Conservation (phyloP, 2,888 invertebrate species). For the Brachyopa scutellaris region DNA sequence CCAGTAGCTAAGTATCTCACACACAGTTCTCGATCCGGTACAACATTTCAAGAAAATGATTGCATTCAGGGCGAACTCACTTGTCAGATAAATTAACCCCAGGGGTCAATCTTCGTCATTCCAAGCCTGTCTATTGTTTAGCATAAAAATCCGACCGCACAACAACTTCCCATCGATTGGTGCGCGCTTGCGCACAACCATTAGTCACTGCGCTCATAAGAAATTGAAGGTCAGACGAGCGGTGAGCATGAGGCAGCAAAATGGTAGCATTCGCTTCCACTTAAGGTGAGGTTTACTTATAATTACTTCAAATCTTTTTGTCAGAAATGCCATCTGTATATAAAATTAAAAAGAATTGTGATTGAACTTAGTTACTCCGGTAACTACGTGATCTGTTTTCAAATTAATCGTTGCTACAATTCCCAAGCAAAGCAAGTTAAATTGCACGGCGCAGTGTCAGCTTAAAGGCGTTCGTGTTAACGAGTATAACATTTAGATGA, state of each 20-base stretch:
- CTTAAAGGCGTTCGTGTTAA: slow-evolving; percentile 10
- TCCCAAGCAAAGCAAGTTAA: slow-evolving; percentile 20
- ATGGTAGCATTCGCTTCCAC: slow-evolving; percentile 24
- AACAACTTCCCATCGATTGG: slow-evolving; percentile 58
- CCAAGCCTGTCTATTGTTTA: slow-evolving; percentile 47
- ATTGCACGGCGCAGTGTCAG: too few species aligned
- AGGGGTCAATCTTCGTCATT: slow-evolving; percentile 69
- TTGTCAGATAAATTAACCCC: slow-evolving; percentile 69
- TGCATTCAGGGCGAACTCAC: slow-evolving; percentile 61
- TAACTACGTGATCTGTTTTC: slow-evolving; percentile 3
- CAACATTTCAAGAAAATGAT: slow-evolving; percentile 35
- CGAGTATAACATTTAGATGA: not conserved
- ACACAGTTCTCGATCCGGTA: slow-evolving; percentile 20
- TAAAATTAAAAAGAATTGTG: slow-evolving; percentile 8
- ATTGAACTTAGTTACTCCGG: slow-evolving; percentile 15
- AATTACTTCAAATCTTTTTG: slow-evolving; percentile 25
- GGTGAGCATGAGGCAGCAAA: slow-evolving; percentile 34
- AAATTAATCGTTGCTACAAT: slow-evolving; percentile 1
- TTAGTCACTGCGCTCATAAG: slow-evolving; percentile 39
- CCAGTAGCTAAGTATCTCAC: slow-evolving; percentile 9
- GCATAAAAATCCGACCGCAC: slow-evolving; percentile 49
- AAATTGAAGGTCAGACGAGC: slow-evolving; percentile 50
- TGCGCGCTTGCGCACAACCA: slow-evolving; percentile 9
- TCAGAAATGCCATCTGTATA: slow-evolving; percentile 46
- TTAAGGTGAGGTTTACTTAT: slow-evolving; percentile 46